Base-by-base conservation (phyloP, 2,888 invertebrate genomes). In the Zygaena filipendulae region DNA sequence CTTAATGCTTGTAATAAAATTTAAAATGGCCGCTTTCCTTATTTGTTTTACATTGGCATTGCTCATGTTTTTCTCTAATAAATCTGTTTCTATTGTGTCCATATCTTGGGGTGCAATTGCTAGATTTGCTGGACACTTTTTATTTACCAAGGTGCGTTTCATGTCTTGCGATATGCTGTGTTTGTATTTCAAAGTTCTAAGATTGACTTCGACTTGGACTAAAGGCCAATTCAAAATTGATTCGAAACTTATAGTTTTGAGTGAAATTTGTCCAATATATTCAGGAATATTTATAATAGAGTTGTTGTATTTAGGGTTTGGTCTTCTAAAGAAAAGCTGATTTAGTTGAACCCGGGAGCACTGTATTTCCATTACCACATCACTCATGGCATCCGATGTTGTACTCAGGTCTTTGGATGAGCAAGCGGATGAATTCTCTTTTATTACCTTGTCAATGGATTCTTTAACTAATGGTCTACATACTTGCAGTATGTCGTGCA, bases 321-420 rank as follows among this genome's bases (percentile, higher is more conserved):
- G 68, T 13, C 42, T 32, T n/a, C 51, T 42, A 24, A 43, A 52
- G 11, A 69, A 38, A 2, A 68, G 27, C 7, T 49, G 38, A 12
- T 59, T 58, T 0, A 69, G 34, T 28, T 69, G 62, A 0, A 37
- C 28, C 18, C 61, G 48, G 0, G 57, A 45, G 3, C 62, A 57
- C 1, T 44, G 38, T 0, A 67, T 36, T 32, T 67, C 60, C 40
- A 69, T 43, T 0, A 56, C 38, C 1, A 64, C 47, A 6, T 52
- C 46, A 0, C 36, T 37, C 13, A 7, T 10, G 1, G 9, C 25
- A 18, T 23, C 27, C 2, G 41, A 37, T 0, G 34, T 32, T 0
- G 31, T 23, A 5, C 38, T 38, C 2, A 25, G 11, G 4, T 31
- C 23, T 4, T 40, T 25, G 10, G 41, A 36, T 6, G 5, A 6